Base-by-base conservation (phyloP, 2,797 vertebrate genomes). In the Thamnophis elegans region DNA sequence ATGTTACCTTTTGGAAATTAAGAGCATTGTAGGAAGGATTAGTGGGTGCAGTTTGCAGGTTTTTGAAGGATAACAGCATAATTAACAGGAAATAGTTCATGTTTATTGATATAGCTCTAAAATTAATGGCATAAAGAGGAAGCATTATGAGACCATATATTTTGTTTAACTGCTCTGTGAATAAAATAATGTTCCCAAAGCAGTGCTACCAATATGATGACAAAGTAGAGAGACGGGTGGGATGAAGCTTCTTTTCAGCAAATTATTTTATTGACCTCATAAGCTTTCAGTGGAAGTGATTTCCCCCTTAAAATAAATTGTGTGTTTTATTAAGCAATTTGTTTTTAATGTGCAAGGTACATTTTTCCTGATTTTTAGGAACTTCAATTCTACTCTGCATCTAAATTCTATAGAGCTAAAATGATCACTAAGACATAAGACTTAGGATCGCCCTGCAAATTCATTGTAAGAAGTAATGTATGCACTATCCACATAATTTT, bases 61-160 rank as follows among this genome's bases (percentile, higher is more conserved):
- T 90, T 89, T 68, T 56, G 10, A 54, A 51, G 22, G 59, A 86
- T 86, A 51, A 58, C 78, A 92, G 59, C 56, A n/a, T 87, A 92
- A 92, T 92, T 92, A 92, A 60, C 89, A 90, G 78, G 36, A 82
- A 87, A 28, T 89, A 90, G 28, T 53, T 92, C 18, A 32, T 68
- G 60, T 68, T 90, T 92, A 90, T 90, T 90, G 92, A 73, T 55
- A 58, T 92, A 55, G 14, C 53, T 90, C 54, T 90, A 87, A 73
- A 87, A 90, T 87, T 73, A 85, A 87, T 87, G 53, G 85, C 28
- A 78, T 28, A 92, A 87, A 55, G 54, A 87, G 85, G 59, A 62
- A 90, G 89, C 88, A 68, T 87, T 87, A 87, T 68, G 89, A 90
- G 82, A 55, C 59, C 18, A 90, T 87, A 90, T 87, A 90, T 92